Evolutionary conservation across 2,888 invertebrate genomes (phyloP).

Genomic region (Melanotus villosus): DNA sequence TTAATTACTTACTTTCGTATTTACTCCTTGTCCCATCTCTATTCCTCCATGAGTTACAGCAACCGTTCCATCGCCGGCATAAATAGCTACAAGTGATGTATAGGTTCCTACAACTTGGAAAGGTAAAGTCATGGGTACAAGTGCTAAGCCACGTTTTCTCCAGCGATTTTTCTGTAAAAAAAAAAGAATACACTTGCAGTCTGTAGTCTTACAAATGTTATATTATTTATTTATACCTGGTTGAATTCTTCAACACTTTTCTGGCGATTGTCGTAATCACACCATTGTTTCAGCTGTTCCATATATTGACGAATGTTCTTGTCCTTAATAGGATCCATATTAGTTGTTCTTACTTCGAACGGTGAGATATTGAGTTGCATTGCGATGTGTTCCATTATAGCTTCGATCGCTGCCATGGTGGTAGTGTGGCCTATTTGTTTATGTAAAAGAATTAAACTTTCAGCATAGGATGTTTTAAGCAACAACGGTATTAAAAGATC

Average conservation of each 20-base stretch:
- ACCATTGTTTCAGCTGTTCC: conserved; percentile 71
- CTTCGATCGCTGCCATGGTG: conserved; percentile 75
- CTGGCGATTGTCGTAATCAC: conserved; percentile 73
- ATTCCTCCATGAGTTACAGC: conserved; percentile 80
- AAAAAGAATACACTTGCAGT: no score
- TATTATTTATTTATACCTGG: no score
- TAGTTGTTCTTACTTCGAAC: conserved; percentile 71
- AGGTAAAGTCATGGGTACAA: conserved; percentile 80
- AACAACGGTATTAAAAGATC: no score
- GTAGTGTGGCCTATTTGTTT: conserved; percentile 73
- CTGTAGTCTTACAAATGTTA: no score
- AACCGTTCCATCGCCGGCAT: conserved; percentile 80
- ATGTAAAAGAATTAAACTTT: neutral
- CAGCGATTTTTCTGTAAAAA: conserved; percentile 77
- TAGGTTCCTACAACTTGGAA: conserved; percentile 70
- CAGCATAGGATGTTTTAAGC: no score
- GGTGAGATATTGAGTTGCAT: conserved; percentile 72
- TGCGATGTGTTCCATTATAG: conserved; percentile 79
- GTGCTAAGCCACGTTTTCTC: conserved; percentile 83
- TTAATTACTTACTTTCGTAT: conserved; percentile 87
- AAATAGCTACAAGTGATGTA: conserved; percentile 77
- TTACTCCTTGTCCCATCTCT: conserved; percentile 87
- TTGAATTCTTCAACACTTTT: conserved; percentile 74
- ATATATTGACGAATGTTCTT: conserved; percentile 69
- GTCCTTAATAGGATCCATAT: conserved; percentile 67